Evolutionary conservation across 2,888 invertebrate species (phyloP), one percentile per base, ranked within the genome.

Genomic region (Drosophila limbata): DNA sequence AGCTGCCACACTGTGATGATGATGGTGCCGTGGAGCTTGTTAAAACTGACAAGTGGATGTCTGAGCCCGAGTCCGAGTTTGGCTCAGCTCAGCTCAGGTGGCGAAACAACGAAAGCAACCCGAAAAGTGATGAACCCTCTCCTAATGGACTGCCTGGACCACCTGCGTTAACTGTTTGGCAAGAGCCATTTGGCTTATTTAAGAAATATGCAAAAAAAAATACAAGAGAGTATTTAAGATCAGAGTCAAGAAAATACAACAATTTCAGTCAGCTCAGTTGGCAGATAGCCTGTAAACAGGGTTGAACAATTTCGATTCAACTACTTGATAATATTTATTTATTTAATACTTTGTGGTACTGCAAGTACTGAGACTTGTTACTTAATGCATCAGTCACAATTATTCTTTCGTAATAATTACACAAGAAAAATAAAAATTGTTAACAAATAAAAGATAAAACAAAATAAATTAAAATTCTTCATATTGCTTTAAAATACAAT

Each of bases 21-120:
- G 57, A 15, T 17, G 57, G 15, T 17, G 44, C 31, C 51, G 39
- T 44, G 47, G 31, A 63, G 64, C 77, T 79, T 62, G 69, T 60
- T 66, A 61, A 51, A 44, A 60, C 70, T 83, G 88, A 84, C 87
- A 84, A 75, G 71, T 69, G 67, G 51, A 42, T 53, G 61, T 39
- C 52, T 72, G 52, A 35, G 40, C 42, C 50, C 10, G 9, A 15
- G 28, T 9, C 37, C 11, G 35, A 15, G 25, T 35, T 2, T 11
- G 15, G 19, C 21, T 50, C 48, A 17, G 19, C 50, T 60, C 67
- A 53, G 11, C 50, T 60, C 67, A 53, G 11, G 56, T 68, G 56
- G 6, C 31, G 11, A 25, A 51, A 19, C 35, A 59, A 13, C 50
- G 19, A 31, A 21, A 19, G 11, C 44, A 44, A 28, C n/a, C 28